Evolutionary conservation across 30 jellyfish, hydroid and myxozoan genomes (phyloP).

Genomic region (Aurelia sp.): DNA sequence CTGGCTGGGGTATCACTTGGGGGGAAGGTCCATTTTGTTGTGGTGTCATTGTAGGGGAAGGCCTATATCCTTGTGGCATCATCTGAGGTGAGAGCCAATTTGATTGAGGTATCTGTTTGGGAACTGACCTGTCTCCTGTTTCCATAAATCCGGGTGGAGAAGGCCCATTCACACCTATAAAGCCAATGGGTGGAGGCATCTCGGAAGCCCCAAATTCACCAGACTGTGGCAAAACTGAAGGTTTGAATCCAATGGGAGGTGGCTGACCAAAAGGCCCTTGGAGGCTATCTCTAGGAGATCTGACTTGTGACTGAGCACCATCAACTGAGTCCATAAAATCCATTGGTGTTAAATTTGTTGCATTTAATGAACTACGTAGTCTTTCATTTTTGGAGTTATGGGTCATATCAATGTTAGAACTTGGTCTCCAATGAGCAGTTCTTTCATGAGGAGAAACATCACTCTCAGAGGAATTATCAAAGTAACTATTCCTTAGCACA

Average conservation of each 20-base stretch:
- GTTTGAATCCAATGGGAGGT: background rate
- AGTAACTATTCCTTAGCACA: slow-evolving; percentile 21
- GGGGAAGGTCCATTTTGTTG: background rate
- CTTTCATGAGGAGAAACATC: slow-evolving; percentile 36
- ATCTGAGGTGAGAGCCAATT: background rate
- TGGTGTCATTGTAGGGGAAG: background rate
- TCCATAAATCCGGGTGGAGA: too few species aligned
- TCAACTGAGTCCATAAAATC: slow-evolving; percentile 15
- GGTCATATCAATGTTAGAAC: background rate
- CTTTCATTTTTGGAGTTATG: background rate
- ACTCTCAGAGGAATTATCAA: slow-evolving; percentile 61
- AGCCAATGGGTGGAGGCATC: slow-evolving; percentile 6
- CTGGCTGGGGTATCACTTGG: background rate
- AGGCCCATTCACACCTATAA: background rate
- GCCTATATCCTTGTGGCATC: background rate
- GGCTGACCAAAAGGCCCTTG: background rate
- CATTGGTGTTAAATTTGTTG: slow-evolving; percentile 5
- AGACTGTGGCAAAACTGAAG: background rate
- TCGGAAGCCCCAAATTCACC: background rate
- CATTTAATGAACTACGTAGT: background rate
- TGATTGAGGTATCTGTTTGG: background rate
- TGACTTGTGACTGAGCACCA: background rate
- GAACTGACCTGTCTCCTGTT: too few species aligned
- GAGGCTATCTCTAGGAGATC: background rate
- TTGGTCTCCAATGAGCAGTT: background rate